Evolutionary conservation across 2,113 vertebrate species (phyloP).

Genomic region (Pelecanoides urinatrix): DNA sequence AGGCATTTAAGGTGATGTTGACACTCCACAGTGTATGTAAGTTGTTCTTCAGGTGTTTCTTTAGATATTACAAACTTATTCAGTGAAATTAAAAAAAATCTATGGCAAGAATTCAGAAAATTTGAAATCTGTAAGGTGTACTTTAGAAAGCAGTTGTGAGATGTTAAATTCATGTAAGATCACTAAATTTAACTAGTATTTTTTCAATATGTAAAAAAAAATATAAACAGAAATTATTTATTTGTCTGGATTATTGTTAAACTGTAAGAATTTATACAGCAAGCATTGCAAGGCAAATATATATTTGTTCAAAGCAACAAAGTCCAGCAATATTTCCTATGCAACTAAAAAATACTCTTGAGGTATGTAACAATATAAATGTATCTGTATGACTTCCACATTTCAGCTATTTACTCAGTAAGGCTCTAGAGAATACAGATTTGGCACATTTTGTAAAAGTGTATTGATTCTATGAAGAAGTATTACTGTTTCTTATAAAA

Average conservation of each 20-base stretch:
- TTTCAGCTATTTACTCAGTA: not conserved
- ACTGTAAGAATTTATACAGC: not conserved
- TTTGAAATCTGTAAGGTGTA: not conserved
- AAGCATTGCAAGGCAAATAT: not conserved
- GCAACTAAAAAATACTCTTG: not conserved
- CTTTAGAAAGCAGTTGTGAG: not conserved
- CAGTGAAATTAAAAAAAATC: not conserved
- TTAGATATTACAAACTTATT: not conserved
- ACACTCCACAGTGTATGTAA: not conserved
- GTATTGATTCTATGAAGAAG: not conserved
- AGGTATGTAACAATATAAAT: not conserved
- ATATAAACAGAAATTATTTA: not conserved
- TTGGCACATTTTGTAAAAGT: not conserved
- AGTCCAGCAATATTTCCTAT: not conserved
- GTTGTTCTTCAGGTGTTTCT: not conserved
- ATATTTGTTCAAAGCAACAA: not conserved
- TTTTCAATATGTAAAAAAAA: not conserved
- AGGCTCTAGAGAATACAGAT: not conserved
- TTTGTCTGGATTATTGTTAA: not conserved
- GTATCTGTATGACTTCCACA: not conserved
- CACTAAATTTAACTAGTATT: not conserved
- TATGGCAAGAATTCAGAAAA: not conserved
- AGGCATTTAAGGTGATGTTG: not conserved
- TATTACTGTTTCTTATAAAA: not conserved
- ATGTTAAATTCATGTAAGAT: not conserved